Evolutionary conservation across 1,140 invertebrate species (phyloP).

Genomic region (Zaprionus ghesquierei): DNA sequence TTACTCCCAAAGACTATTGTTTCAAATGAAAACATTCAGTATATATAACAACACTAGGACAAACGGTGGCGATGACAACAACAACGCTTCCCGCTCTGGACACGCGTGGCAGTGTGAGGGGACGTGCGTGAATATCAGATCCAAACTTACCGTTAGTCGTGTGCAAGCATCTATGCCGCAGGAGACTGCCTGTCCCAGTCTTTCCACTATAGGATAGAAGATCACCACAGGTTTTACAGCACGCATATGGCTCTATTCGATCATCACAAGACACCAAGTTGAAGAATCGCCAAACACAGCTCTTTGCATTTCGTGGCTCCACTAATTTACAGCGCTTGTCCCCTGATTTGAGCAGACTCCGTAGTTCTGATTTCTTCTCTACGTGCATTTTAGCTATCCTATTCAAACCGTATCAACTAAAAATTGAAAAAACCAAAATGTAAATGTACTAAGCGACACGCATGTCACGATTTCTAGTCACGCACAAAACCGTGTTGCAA

Average conservation of each 20-base stretch:
- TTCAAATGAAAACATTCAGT: not conserved
- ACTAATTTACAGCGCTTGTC: slow-evolving; percentile 66
- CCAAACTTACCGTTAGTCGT: slow-evolving; percentile 72
- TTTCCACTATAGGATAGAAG: slow-evolving; percentile 66
- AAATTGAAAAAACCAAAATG: slow-evolving; percentile 33
- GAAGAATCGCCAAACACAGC: slow-evolving; percentile 71
- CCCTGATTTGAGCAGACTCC: slow-evolving; percentile 58
- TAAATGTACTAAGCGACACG: slow-evolving; percentile 42
- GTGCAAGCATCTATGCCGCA: slow-evolving; percentile 65
- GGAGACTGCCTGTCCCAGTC: slow-evolving; percentile 65
- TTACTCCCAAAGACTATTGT: not conserved
- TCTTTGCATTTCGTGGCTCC: slow-evolving; percentile 65
- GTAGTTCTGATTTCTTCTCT: slow-evolving; percentile 62
- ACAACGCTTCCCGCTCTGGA: slow-evolving; percentile 33
- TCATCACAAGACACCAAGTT: slow-evolving; percentile 67
- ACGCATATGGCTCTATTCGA: slow-evolving; percentile 64
- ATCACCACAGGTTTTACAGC: slow-evolving; percentile 70
- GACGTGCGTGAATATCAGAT: slow-evolving; percentile 54
- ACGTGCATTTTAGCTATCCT: slow-evolving; percentile 49
- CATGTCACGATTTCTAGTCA: slow-evolving; percentile 72
- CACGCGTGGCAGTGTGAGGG: slow-evolving; percentile 71
- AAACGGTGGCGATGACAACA: slow-evolving; percentile 44
- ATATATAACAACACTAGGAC: slow-evolving; percentile 43
- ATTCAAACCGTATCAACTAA: slow-evolving; percentile 18
- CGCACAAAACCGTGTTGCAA: slow-evolving; percentile 69